Conservation (phyloP, 2,113 vertebrate species). For the Donacobius atricapilla region DNA sequence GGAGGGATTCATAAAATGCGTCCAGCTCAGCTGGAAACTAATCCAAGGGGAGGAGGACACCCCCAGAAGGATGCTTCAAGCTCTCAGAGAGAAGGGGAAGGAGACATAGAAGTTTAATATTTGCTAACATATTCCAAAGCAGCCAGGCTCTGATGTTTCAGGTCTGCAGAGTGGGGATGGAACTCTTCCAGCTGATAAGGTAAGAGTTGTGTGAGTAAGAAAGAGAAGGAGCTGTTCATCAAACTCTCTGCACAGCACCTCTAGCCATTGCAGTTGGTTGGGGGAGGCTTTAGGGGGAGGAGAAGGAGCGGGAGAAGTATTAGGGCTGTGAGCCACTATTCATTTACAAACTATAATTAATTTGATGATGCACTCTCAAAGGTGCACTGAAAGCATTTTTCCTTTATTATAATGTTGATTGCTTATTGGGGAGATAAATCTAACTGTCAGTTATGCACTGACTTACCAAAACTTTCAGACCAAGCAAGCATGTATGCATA, state of each 20-base stretch:
- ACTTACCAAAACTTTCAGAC: conserved; percentile 74
- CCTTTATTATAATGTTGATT: conserved; percentile 78
- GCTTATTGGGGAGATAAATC: conserved; percentile 78
- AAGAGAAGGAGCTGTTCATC: neutral
- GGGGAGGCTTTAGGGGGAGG: conserved; percentile 50
- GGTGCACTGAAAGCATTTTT: conserved; percentile 77
- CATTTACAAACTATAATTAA: conserved; percentile 78
- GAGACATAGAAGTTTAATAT: neutral
- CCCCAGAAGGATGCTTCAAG: neutral
- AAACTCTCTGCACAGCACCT: neutral
- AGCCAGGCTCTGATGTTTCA: neutral
- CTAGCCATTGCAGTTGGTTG: conserved; percentile 30
- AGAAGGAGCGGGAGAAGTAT: conserved; percentile 54
- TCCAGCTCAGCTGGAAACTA: neutral
- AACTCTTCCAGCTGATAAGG: neutral
- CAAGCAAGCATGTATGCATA: conserved; percentile 65
- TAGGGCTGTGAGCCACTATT: conserved; percentile 70
- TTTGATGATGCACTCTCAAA: conserved; percentile 77
- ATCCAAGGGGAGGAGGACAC: neutral
- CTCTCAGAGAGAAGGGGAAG: neutral
- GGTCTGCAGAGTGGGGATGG: neutral
- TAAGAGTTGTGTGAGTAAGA: neutral
- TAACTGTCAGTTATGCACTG: conserved; percentile 74
- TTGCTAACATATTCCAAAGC: neutral
- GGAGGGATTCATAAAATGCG: neutral